Evolutionary conservation across 2,888 invertebrate genomes (phyloP), one percentile per base, ranked within the genome.

Genomic region (Diplazon laetatorius): DNA sequence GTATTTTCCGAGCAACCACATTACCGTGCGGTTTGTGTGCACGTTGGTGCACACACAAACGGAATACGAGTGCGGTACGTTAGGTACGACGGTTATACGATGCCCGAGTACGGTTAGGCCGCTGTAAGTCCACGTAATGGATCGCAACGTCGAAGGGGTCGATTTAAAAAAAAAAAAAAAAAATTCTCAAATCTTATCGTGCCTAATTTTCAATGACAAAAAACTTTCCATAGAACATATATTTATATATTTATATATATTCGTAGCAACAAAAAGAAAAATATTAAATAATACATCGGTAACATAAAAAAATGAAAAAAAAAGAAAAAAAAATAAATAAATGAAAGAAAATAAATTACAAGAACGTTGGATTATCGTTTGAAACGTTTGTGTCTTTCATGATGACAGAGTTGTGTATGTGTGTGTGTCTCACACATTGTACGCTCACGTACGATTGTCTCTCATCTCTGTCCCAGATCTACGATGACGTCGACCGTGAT

Each of bases 381-480:
- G n/a, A n/a, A n/a, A n/a, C 55, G 60, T 22, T 59, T 60, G 68
- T 60, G 62, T 77, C 69, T 73, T 68, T 57, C 55, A 42, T 69
- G 65, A 69, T 46, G 30, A 37, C 44, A 44, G 25, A 35, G 12
- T 18, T 12, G n/a, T n/a, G n/a, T n/a, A n/a, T n/a, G n/a, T n/a
- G n/a, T n/a, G n/a, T n/a, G n/a, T n/a, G n/a, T n/a, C n/a, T n/a
- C n/a, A n/a, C n/a, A n/a, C n/a, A n/a, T 30, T 6, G 4, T 6
- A 2, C 30, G 30, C 30, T 57, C 37, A 35, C 37, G 46, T 35
- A 30, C n/a, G 44, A n/a, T n/a, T 39, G 35, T 35, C 30, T 35
- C 30, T 69, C 72, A 81, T 79, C 82, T 75, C 48, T 79, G 82
- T 76, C 75, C 80, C 60, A 82, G 80, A 82, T 82, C 82, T 80